Base-by-base conservation (phyloP, 2,113 vertebrate genomes). In the Gnathonemus longibarbis region DNA sequence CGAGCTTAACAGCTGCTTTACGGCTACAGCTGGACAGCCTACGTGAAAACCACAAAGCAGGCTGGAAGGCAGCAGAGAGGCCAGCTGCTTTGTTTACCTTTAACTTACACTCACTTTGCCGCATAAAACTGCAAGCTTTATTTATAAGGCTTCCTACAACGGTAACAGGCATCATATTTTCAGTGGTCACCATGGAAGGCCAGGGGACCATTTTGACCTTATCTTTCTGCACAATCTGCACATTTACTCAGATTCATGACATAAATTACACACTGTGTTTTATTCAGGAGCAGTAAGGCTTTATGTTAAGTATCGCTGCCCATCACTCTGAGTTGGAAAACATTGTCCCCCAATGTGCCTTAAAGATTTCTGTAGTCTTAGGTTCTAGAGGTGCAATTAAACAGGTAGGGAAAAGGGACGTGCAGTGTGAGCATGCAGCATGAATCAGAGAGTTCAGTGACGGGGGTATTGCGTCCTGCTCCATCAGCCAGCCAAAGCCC, bases 181-280 rank as follows among this genome's bases (percentile, higher is more conserved):
- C 91, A 92, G 84, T 92, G 91, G 93, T 90, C 56, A 86, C 88
- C 31, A 15, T 77, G 92, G 92, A 90, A 48, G 48, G 66, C 87
- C 21, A 91, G 91, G 91, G 91, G 88, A 21, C 90, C 88, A 93
- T 93, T 92, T 90, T 90, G 90, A 84, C 92, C 91, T 90, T 52
- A 88, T 93, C 91, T 92, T 84, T 93, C 93, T 89, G 74, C 88
- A 88, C 91, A 91, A 92, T 90, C 88, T 90, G 90, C 19, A 74
- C 91, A 93, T 94, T 95, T 94, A 93, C 95, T 93, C 95, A 95
- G 94, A 52, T 89, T 91, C 90, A 24, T 8, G 62, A 92, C 91
- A 90, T 95, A 94, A 95, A 95, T 95, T 93, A 93, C 92, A 92
- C 24, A 74, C 91, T 87, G 92, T 92, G 93, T 93, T 95, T 95